These are phyloP conservation scores for Zeus faber DNA, from an alignment of 2,113 vertebrate genomes.

Conservation along the genomic window DNA sequence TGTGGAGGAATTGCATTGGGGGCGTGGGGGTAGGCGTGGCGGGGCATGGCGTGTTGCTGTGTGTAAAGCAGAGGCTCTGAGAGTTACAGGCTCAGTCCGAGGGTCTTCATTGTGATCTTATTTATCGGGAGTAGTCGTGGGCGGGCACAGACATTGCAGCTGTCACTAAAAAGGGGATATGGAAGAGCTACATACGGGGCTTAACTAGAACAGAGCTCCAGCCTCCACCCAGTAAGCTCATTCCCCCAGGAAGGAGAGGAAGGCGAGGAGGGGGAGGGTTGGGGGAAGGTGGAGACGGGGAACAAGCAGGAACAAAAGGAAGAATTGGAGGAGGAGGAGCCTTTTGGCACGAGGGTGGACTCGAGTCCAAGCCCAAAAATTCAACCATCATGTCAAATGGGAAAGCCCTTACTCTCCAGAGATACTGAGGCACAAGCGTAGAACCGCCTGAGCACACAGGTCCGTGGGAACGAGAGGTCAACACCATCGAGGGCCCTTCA, in stretches of 20 bases:
- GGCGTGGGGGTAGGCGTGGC: not conserved
- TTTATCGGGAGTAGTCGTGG: slow-evolving; percentile 15
- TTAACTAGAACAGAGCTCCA: not conserved
- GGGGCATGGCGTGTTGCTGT: not conserved
- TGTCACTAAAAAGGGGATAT: slow-evolving; percentile 40
- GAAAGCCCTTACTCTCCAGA: no score
- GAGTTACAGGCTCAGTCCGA: not conserved
- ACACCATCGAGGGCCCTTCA: slow-evolving; percentile 16
- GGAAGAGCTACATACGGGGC: slow-evolving; percentile 18
- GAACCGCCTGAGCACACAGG: no score
- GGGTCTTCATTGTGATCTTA: slow-evolving; percentile 23
- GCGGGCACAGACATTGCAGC: slow-evolving; percentile 2
- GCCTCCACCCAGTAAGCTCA: slow-evolving; percentile 31
- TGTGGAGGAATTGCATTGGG: not conserved
- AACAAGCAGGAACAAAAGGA: not conserved
- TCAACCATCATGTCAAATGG: no score
- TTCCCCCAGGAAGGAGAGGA: slow-evolving; percentile 17
- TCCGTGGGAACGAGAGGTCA: no score
- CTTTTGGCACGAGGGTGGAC: no score
- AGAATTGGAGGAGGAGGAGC: slow-evolving; percentile 19
- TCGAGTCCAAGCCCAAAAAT: no score
- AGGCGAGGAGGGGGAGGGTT: not conserved
- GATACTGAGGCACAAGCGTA: no score
- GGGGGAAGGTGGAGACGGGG: not conserved
- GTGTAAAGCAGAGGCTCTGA: slow-evolving; percentile 13